Base-by-base conservation (phyloP, 2,888 invertebrate genomes). In the Villa cingulata region DNA sequence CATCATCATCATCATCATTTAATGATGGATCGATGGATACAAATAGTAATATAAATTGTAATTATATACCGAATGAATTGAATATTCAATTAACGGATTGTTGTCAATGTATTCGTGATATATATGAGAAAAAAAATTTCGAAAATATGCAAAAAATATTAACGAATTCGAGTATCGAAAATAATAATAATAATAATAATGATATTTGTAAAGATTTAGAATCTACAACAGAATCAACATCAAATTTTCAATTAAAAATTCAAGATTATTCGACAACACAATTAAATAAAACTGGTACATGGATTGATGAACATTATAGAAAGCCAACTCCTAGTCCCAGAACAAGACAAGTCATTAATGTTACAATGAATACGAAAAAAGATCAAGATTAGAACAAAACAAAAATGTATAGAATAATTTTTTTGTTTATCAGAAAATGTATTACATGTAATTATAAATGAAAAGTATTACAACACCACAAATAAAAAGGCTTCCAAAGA, bases 61-160 rank as follows among this genome's bases (percentile, higher is more conserved):
- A 19, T n/a, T 48, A 29, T 29, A 37, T 48, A 15, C 48, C 48
- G n/a, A 34, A 38, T 12, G 43, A 48, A 19, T 43, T 52, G 14
- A 46, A 51, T 41, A 43, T 53, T 18, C 49, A 51, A 44, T 47
- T 53, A 7, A 53, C 50, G 7, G 51, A 53, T 36, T 53, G 53
- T 20, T 53, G 53, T 43, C 51, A 53, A 18, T 53, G 53, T 43
- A 44, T 48, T 43, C 34, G 47, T 18, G 49, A 50, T 43, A 37
- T 40, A 9, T 47, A 41, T 32, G 12, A 7, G 12, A 32, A 12
- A 16, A n/a, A n/a, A 37, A 17, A 37, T n/a, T 2, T 2, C 1
- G 29, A 32, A 5, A 32, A 32, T 32, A 12, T 32, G 12, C 9
- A 12, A 12, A n/a, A n/a, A n/a, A 32, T 32, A 12, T 32, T 32